A percentile compares a stretch with the other conserved stretches of the same genome.
phyloP scores from a whole-genome alignment of 2,888 invertebrate species.

The Boloria selene region DNA sequence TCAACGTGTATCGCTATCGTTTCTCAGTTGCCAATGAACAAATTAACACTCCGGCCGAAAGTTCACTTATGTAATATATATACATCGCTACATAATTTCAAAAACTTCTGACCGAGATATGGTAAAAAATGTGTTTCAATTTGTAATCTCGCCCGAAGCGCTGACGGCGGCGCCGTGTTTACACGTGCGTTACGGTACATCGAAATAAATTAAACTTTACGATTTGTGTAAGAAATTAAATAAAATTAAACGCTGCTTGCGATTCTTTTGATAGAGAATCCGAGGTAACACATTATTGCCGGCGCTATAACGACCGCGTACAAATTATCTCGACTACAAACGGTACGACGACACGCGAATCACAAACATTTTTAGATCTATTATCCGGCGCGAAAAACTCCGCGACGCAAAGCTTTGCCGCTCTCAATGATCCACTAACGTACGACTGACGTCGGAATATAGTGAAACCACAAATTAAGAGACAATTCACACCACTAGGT shows the following conservation, averaged over 20 bases:
- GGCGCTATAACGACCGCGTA: slow-evolving; percentile 42
- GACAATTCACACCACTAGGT: slow-evolving; percentile 58
- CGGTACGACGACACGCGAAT: slow-evolving; percentile 47
- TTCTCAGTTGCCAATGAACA: background rate
- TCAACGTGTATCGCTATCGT: background rate
- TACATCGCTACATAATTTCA: background rate
- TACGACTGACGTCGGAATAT: slow-evolving; percentile 49
- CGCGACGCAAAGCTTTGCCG: slow-evolving; percentile 65
- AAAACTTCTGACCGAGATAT: slow-evolving; percentile 24
- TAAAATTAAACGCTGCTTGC: slow-evolving; percentile 42
- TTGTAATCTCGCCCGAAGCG: slow-evolving; percentile 13
- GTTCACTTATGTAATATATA: background rate
- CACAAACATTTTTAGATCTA: slow-evolving; percentile 60
- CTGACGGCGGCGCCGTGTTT: slow-evolving; percentile 20
- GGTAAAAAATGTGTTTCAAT: slow-evolving; percentile 17
- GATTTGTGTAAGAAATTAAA: slow-evolving; percentile 36
- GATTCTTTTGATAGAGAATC: slow-evolving; percentile 43
- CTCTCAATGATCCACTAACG: slow-evolving; percentile 58
- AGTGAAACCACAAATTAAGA: slow-evolving; percentile 60
- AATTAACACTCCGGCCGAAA: too few relatives aligned
- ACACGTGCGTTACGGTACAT: slow-evolving; percentile 29
- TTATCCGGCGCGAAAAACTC: slow-evolving; percentile 50
- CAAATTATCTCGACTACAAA: slow-evolving; percentile 48
- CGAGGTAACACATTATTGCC: slow-evolving; percentile 43
- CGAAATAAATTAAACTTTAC: slow-evolving; percentile 40